These are phyloP conservation scores for Euwallacea fornicatus DNA, from an alignment of 1,140 invertebrate genomes.

Conservation along the genomic window DNA sequence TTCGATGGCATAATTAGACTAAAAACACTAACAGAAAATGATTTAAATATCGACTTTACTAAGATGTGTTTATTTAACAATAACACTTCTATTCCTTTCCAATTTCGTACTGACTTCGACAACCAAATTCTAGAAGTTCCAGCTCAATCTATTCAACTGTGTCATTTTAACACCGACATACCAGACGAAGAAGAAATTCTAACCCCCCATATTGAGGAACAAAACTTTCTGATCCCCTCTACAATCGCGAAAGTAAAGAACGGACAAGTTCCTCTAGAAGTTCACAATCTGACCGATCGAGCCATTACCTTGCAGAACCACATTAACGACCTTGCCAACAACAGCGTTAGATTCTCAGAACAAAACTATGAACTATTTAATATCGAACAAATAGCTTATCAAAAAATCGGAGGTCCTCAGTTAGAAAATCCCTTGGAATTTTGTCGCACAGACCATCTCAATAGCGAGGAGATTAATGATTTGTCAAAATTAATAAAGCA, in stretches of 20 bases:
- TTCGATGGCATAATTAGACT: conserved; percentile 41
- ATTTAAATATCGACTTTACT: conserved; percentile 34
- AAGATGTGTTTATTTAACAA: conserved; percentile 21
- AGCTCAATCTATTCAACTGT: background rate
- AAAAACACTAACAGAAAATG: conserved; percentile 29
- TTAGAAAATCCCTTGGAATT: background rate
- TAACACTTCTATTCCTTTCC: conserved; percentile 27
- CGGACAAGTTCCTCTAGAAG: no score
- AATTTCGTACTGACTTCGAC: conserved; percentile 15
- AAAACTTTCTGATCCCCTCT: no score
- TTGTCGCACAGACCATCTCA: conserved; percentile 29
- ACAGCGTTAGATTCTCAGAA: background rate
- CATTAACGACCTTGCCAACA: background rate
- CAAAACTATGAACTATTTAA: background rate
- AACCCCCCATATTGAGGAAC: background rate
- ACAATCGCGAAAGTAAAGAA: no score
- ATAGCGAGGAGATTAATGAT: conserved; percentile 29
- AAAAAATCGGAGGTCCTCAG: background rate
- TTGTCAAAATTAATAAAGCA: conserved; percentile 22
- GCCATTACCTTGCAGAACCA: background rate
- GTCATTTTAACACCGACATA: conserved; percentile 2
- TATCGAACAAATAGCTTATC: background rate
- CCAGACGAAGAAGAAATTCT: conserved; percentile 12
- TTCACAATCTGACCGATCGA: background rate
- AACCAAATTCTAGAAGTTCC: conserved; percentile 12